Evolutionary conservation across 2,888 invertebrate species (phyloP).

Genomic region (Azorinus chamasolen): DNA sequence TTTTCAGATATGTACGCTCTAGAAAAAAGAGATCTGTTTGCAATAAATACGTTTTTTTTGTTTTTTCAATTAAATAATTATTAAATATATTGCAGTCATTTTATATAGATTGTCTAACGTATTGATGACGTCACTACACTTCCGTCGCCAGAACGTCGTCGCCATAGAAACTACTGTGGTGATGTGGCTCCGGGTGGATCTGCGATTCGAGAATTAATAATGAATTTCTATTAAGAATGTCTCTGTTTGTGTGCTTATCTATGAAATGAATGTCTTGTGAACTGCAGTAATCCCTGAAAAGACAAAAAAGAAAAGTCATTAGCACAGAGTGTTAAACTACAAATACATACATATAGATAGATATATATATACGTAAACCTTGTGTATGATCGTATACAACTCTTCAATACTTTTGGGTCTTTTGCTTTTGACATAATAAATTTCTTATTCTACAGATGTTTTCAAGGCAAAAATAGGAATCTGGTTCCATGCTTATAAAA

Average conservation of each 20-base stretch:
- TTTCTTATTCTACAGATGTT: too few species aligned
- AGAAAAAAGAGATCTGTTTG: slow-evolving; percentile 50
- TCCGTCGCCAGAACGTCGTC: slow-evolving; percentile 78
- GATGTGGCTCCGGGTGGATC: slow-evolving; percentile 61
- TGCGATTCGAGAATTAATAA: slow-evolving; percentile 70
- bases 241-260: slow-evolving; percentile 70
- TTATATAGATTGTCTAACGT: slow-evolving; percentile 47
- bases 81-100: slow-evolving; percentile 68
- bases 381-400: too few species aligned
- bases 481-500: too few species aligned
- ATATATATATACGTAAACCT: too few species aligned
- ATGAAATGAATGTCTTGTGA: slow-evolving; percentile 68
- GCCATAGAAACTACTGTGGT: slow-evolving; percentile 72
- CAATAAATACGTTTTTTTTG: slow-evolving; percentile 56
- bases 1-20: slow-evolving; percentile 47
- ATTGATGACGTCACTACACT: slow-evolving; percentile 68
- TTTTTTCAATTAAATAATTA: slow-evolving; percentile 42
- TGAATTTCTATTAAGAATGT: slow-evolving; percentile 69
- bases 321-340: background rate
- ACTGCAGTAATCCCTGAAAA: slow-evolving; percentile 65
- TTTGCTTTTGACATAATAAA: too few species aligned
- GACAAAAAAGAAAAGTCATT: slow-evolving; percentile 34
- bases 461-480: too few species aligned
- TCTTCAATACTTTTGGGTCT: too few species aligned
- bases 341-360: too few species aligned